phyloP scores from a whole-genome alignment of 2,888 invertebrate genomes.

The Cetonia aurata region DNA sequence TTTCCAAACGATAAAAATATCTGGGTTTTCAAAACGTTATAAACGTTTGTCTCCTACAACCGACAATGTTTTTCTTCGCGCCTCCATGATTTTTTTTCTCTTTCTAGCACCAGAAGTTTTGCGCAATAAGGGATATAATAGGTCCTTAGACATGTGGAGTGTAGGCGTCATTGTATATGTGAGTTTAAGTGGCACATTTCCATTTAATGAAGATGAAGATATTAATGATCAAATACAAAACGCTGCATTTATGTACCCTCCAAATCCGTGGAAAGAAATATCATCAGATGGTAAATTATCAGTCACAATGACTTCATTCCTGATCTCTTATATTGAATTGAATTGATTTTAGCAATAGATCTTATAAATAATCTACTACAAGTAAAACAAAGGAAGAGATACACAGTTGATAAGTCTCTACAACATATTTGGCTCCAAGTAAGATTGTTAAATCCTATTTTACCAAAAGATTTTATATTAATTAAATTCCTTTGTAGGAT shows the following conservation, averaged over 20 bases:
- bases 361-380: constrained; percentile 97
- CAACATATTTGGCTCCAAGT: constrained; percentile 97
- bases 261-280: constrained; percentile 97
- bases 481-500: constrained; percentile 70
- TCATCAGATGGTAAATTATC: constrained; percentile 81
- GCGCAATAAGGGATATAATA: constrained; percentile 98
- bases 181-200: constrained; percentile 97
- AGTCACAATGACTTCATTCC: constrained; percentile 2
- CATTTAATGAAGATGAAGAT: constrained; percentile 99
- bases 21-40: too few species aligned
- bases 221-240: constrained; percentile 99
- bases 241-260: constrained; percentile 99
- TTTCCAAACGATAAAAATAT: too few species aligned
- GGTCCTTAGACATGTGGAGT: constrained; percentile 99
- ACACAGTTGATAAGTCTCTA: constrained; percentile 95
- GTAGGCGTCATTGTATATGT: constrained; percentile 99
- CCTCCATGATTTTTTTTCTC: neutral
- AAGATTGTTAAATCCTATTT: constrained; percentile 50
- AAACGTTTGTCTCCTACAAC: too few species aligned
- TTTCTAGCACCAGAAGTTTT: constrained; percentile 95
- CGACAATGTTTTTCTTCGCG: too few species aligned
- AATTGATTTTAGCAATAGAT: constrained; percentile 86
- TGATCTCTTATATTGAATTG: constrained; percentile 22
- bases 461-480: neutral
- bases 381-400: constrained; percentile 95